phyloP scores from a whole-genome alignment of 35 echinoderm and acorn worm genomes.

The Acanthaster planci region DNA sequence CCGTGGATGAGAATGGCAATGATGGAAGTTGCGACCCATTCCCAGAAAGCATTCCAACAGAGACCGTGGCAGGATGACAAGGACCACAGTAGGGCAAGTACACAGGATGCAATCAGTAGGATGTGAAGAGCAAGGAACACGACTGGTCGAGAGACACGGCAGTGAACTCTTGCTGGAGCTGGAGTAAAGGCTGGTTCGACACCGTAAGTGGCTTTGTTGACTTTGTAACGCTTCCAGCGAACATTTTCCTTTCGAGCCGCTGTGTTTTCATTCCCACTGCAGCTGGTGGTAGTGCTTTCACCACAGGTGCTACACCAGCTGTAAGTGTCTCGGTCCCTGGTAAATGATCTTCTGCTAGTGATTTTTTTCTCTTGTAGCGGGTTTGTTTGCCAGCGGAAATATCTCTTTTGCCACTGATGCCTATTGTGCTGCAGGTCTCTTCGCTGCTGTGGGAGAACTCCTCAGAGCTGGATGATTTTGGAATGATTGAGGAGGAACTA shows the following conservation, averaged over 20 bases:
- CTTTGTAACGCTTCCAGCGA: neutral
- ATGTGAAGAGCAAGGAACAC: neutral
- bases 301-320: too few species aligned
- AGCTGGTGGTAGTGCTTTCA: too few species aligned
- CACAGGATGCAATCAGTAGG: neutral
- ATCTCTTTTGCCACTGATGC: too few species aligned
- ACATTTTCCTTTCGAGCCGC: neutral
- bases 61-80: neutral
- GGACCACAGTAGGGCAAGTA: neutral
- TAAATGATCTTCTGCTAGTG: too few species aligned
- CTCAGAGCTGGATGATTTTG: too few species aligned
- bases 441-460: too few species aligned
- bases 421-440: too few species aligned
- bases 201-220: neutral
- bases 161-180: neutral
- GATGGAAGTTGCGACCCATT: slow-evolving; percentile 8
- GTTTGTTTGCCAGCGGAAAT: too few species aligned
- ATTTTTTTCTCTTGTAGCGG: too few species aligned
- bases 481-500: too few species aligned
- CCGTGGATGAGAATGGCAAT: slow-evolving; percentile 13
- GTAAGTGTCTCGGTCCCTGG: too few species aligned
- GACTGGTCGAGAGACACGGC: neutral
- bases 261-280: too few species aligned
- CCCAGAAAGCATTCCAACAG: neutral
- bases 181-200: neutral